Base-by-base conservation (phyloP, 2,113 vertebrate species). In the Serilophus lunatus region DNA sequence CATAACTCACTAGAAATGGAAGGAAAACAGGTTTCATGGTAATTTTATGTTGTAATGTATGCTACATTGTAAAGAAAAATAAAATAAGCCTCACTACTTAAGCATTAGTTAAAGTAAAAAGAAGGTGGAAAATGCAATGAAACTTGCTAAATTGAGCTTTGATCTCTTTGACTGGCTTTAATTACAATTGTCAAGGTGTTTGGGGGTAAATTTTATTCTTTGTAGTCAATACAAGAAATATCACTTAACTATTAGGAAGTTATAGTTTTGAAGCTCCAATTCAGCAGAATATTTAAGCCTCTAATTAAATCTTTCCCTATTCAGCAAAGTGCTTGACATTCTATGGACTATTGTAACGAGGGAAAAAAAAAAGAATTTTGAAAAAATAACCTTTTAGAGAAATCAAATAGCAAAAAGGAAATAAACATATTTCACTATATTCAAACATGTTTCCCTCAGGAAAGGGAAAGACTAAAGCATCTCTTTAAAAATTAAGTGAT, bases 251-350 rank as follows among this genome's bases (percentile, higher is more conserved):
- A 12, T 35, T 82, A 71, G 26, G 47, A 80, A 94, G 45, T 31
- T 65, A 65, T 26, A 68, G n/a, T 56, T 61, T 80, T 25, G 20
- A 92, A 88, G 35, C 9, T 29, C 24, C 1, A 0, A 51, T 42
- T 94, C 76, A 90, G 86, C 70, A 94, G 72, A 92, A 74, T 78
- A 86, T 74, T 86, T 61, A 83, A 83, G 71, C 42, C 25, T 61
- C 25, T 90, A 92, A 83, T 90, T 88, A 93, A 93, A 86, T 70
- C 50, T 51, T 78, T 81, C 22, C 29, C 24, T 78, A 51, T 69
- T 86, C 85, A 90, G 79, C 65, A 86, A 71, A 86, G 47, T 83
- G 51, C 24, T 44, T 92, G 86, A 65, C 69, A 70, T 54, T 83
- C 70, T 24, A 38, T 12, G 79, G 71, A 72, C 18, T 64, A 54